These are phyloP conservation scores for Zoanthus sociatus DNA, from an alignment of 92 coral and sea anemone genomes.

Conservation along the genomic window DNA sequence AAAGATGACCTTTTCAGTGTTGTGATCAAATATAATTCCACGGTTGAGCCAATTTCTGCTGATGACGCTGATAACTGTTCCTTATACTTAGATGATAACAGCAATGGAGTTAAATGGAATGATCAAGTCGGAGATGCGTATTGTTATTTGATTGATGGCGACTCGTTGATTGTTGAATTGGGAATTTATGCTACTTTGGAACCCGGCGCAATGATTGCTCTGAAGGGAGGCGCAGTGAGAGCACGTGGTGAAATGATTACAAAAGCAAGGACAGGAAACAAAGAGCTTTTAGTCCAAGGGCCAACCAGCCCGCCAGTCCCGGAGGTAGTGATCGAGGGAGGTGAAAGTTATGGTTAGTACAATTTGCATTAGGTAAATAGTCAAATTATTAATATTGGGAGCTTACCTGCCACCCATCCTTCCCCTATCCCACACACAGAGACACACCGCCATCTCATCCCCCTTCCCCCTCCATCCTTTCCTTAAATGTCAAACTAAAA, in stretches of 20 bases:
- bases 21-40: background rate
- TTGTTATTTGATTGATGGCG: conserved; percentile 3
- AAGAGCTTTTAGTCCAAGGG: background rate
- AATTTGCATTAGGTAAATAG: background rate
- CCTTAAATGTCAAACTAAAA: too few species aligned
- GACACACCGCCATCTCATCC: too few species aligned
- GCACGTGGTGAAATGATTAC: background rate
- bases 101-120: background rate
- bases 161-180: background rate
- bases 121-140: conserved; percentile 2
- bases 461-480: too few species aligned
- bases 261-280: background rate
- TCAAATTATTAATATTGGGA: background rate
- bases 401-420: too few species aligned
- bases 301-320: background rate
- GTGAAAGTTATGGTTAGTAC: background rate
- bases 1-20: conserved; percentile 10
- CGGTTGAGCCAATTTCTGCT: background rate
- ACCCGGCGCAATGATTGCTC: background rate
- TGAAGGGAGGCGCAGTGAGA: background rate
- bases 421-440: too few species aligned
- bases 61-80: background rate
- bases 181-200: background rate
- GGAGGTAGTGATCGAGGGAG: background rate
- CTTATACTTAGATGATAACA: background rate